phyloP scores from a whole-genome alignment of 2,797 vertebrate genomes.

The Sorex maritimensis region DNA sequence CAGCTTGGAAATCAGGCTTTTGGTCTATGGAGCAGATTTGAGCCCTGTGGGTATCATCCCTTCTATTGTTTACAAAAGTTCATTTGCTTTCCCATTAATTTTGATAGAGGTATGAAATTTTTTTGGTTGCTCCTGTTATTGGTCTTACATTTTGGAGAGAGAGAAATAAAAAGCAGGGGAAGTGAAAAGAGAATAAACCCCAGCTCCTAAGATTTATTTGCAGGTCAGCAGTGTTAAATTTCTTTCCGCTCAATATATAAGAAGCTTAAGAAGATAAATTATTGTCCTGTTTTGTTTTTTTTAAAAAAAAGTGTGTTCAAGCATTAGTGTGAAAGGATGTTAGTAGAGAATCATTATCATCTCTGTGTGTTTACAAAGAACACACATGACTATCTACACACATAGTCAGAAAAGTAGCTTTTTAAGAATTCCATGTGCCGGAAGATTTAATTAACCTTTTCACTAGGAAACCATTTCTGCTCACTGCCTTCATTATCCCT shows the following conservation, averaged over 20 bases:
- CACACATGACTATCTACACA: slow-evolving; percentile 33
- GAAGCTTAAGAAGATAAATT: slow-evolving; percentile 79
- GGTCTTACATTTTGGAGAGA: slow-evolving; percentile 35
- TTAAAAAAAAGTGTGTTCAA: slow-evolving; percentile 39
- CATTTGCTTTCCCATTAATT: slow-evolving; percentile 52
- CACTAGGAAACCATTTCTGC: slow-evolving; percentile 76
- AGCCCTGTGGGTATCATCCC: not conserved
- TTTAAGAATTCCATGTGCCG: slow-evolving; percentile 77
- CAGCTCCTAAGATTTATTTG: slow-evolving; percentile 78
- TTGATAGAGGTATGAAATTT: slow-evolving; percentile 37
- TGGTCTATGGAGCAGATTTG: not conserved
- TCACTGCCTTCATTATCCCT: slow-evolving; percentile 69
- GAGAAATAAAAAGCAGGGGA: not conserved
- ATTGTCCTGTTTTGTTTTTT: slow-evolving; percentile 10
- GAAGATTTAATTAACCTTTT: slow-evolving; percentile 90
- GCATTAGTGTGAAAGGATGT: slow-evolving; percentile 37
- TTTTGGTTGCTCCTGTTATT: not conserved
- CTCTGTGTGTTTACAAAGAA: slow-evolving; percentile 82
- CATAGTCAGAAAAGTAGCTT: slow-evolving; percentile 77
- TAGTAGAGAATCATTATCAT: slow-evolving; percentile 83
- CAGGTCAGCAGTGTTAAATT: slow-evolving; percentile 73
- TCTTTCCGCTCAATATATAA: slow-evolving; percentile 63
- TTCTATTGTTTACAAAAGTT: slow-evolving; percentile 62
- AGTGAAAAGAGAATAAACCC: slow-evolving; percentile 57
- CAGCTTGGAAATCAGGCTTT: slow-evolving; percentile 48